Percentiles rank a stretch among this genome's conserved stretches.
phyloP scores from a whole-genome alignment of 2,113 vertebrate genomes.

The Syrrhaptes paradoxus region DNA sequence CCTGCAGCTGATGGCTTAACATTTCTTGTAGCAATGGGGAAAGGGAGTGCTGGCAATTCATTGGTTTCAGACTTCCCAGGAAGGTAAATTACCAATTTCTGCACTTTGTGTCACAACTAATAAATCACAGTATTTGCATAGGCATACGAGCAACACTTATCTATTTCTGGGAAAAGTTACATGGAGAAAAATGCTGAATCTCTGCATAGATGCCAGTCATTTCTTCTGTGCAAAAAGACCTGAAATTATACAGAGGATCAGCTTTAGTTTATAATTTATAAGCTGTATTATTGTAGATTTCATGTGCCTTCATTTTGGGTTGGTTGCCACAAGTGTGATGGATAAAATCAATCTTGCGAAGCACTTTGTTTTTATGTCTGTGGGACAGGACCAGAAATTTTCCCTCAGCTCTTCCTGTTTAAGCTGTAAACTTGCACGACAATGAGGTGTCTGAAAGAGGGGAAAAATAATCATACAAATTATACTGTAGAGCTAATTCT shows the following conservation, averaged over 20 bases:
- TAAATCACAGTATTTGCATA: background rate
- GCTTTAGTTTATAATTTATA: constrained; percentile 39
- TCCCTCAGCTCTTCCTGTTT: background rate
- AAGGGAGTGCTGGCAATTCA: background rate
- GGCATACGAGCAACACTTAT: background rate
- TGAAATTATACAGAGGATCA: constrained; percentile 11
- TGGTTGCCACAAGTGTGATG: constrained; percentile 28
- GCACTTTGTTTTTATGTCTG: background rate
- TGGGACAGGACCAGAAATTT: constrained; percentile 10
- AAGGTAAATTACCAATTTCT: background rate
- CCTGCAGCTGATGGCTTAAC: background rate
- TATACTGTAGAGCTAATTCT: background rate
- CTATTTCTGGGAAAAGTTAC: background rate
- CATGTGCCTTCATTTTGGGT: constrained; percentile 68
- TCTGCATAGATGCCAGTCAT: constrained; percentile 29
- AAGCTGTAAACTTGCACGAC: constrained; percentile 8
- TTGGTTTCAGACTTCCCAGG: background rate
- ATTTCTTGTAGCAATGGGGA: background rate
- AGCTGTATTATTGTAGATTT: constrained; percentile 16
- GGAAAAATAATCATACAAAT: background rate
- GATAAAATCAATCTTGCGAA: constrained; percentile 33
- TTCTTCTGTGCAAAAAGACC: constrained; percentile 7
- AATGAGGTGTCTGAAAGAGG: background rate
- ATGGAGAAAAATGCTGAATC: background rate
- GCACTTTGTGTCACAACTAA: background rate